Evolutionary conservation across 1,140 invertebrate species (phyloP), one percentile per base, ranked within the genome.

Genomic region (Polypedilum vanderplanki): DNA sequence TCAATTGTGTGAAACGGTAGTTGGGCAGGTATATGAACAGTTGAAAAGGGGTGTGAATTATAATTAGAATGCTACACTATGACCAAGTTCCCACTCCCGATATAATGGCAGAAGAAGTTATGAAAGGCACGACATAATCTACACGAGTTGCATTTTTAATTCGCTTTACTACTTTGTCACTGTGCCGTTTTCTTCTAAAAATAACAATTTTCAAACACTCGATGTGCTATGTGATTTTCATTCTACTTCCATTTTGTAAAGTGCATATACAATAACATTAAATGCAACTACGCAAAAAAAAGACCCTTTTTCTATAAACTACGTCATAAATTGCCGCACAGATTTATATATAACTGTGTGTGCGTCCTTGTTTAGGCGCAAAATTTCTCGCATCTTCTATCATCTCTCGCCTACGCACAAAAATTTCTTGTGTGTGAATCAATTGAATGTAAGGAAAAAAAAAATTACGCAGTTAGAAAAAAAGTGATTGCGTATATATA

Each of bases 371-470:
- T 57, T 57, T 57, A 57, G 46, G 46, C 46, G 46, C 46, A 57
- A 57, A 57, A 57, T 57, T 57, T 57, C 24, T 57, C 46, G n/a
- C 46, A 57, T 57, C 46, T 57, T 57, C 46, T n/a, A n/a, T 57
- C 46, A 12, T 33, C 24, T 33, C 24, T 33, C 24, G 24, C 24
- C 24, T 33, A 33, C 24, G 24, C 24, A 33, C 5, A 33, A 12
- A 57, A 57, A 57, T 57, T 57, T 57, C 46, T 57, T 57, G 46
- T n/a, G 46, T 57, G 46, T 12, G 46, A n/a, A 57, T 46, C 46
- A 57, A 57, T n/a, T n/a, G 46, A 57, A 57, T 15, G 3, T 4
- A 57, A 57, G 46, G 12, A 46, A n/a, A 33, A 33, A 33, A 33
- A 33, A 33, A 33, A 33, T 33, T 33, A 33, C 24, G 24, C 24